A percentile compares a stretch with the other conserved stretches of the same genome.
Conservation (phyloP, 2,888 invertebrate species). For the Ariolimax columbianus region DNA sequence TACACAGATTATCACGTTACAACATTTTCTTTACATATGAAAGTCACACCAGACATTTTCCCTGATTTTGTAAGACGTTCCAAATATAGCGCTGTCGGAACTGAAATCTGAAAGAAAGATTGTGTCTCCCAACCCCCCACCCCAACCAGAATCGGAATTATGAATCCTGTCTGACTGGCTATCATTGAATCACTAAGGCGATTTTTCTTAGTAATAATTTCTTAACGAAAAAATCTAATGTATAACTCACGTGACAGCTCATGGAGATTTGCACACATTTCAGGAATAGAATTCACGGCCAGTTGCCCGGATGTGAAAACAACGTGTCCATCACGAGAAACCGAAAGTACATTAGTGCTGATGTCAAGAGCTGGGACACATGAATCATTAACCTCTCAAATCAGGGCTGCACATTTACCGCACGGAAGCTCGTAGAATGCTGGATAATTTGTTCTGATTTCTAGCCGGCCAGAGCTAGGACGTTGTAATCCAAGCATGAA, state of each 20-base stretch:
- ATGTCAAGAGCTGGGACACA: neutral
- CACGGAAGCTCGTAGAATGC: neutral
- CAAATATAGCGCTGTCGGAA: too few relatives aligned
- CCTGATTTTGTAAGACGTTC: too few relatives aligned
- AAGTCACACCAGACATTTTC: too few relatives aligned
- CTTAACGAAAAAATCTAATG: neutral
- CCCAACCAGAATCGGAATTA: neutral
- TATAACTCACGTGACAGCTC: neutral
- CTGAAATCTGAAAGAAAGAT: too few relatives aligned
- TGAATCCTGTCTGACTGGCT: neutral
- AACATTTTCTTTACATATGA: too few relatives aligned
- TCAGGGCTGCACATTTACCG: constrained; percentile 3
- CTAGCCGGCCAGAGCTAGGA: neutral
- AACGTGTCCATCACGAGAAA: neutral
- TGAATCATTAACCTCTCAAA: neutral
- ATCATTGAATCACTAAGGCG: neutral
- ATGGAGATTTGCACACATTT: constrained; percentile 2
- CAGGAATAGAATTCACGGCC: neutral
- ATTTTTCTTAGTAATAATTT: neutral
- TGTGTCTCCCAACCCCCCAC: too few relatives aligned
- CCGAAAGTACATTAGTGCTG: neutral
- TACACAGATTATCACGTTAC: too few relatives aligned
- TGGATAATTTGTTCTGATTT: neutral
- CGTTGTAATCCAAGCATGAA: neutral
- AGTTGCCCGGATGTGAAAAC: neutral